phyloP scores from a whole-genome alignment of 1,140 invertebrate genomes.

The Macrotrachela quadricornifera region DNA sequence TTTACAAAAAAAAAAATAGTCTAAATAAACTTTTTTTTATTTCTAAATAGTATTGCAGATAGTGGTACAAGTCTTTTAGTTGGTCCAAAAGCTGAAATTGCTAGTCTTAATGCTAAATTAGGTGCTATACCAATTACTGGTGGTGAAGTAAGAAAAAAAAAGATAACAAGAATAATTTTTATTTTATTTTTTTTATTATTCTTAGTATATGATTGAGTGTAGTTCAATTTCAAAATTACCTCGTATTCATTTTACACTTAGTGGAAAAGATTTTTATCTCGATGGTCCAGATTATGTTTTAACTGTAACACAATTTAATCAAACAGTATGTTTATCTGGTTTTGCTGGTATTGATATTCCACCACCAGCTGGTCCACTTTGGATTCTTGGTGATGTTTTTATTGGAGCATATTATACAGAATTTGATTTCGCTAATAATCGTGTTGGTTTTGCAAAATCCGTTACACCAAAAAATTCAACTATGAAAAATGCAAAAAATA shows the following conservation, averaged over 20 bases:
- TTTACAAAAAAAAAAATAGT: no score
- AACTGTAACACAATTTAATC: conserved; percentile 39
- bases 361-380: conserved; percentile 39
- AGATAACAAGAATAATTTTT: no score
- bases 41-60: conserved; percentile 51
- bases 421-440: conserved; percentile 71
- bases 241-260: conserved; percentile 41
- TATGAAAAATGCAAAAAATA: no score
- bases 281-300: conserved; percentile 64
- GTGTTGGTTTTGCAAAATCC: conserved; percentile 68
- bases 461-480: not conserved
- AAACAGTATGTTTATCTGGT: conserved; percentile 67
- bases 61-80: conserved; percentile 91
- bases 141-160: conserved; percentile 40
- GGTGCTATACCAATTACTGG: conserved; percentile 54
- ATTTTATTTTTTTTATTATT: no score
- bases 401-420: conserved; percentile 86
- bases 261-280: conserved; percentile 54
- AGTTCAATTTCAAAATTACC: no score
- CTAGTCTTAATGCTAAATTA: conserved; percentile 52
- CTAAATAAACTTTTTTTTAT: no score
- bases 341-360: conserved; percentile 91
- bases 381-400: conserved; percentile 55
- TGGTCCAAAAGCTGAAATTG: conserved; percentile 65
- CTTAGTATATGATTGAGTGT: no score